Evolutionary conservation across 2,888 invertebrate genomes (phyloP).

Genomic region (Pachliopta kotzebuea): DNA sequence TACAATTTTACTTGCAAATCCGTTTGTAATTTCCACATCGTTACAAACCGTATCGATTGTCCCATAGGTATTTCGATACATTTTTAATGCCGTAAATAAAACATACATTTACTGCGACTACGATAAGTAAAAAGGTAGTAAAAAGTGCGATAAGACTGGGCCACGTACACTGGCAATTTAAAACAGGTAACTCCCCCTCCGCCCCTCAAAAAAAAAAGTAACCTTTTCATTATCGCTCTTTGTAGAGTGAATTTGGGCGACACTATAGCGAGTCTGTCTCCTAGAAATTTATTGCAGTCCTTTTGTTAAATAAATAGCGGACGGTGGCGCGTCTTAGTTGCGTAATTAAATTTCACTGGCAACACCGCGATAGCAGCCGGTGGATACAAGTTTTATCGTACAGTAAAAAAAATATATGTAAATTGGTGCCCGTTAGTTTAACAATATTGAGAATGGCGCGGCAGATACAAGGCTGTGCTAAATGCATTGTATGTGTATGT

Average conservation of each 20-base stretch:
- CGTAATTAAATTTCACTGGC: slow-evolving; percentile 28
- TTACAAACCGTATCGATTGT: too few relatives aligned
- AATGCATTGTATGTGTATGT: slow-evolving; percentile 30
- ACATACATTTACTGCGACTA: too few relatives aligned
- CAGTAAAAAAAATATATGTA: background rate
- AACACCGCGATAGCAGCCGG: slow-evolving; percentile 16
- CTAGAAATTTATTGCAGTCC: slow-evolving; percentile 28
- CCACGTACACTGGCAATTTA: slow-evolving; percentile 17
- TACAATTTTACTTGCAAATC: too few relatives aligned
- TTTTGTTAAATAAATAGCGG: slow-evolving; percentile 26
- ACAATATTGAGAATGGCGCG: slow-evolving; percentile 24
- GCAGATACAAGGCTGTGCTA: slow-evolving; percentile 31
- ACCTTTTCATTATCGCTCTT: slow-evolving; percentile 24
- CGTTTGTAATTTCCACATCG: too few relatives aligned
- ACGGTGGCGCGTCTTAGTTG: slow-evolving; percentile 16
- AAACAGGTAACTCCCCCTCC: slow-evolving; percentile 4
- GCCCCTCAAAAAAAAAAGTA: slow-evolving; percentile 7
- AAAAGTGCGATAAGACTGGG: slow-evolving; percentile 10
- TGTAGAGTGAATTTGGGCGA: slow-evolving; percentile 25
- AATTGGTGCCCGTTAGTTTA: slow-evolving; percentile 23
- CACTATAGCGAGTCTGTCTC: slow-evolving; percentile 18
- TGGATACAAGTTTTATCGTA: slow-evolving; percentile 1
- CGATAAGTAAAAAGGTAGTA: too few relatives aligned
- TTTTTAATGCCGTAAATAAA: too few relatives aligned
- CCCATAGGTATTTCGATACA: too few relatives aligned